These are phyloP conservation scores for Oophaga pumilio DNA, from an alignment of 2,113 vertebrate genomes.

Conservation along the genomic window DNA sequence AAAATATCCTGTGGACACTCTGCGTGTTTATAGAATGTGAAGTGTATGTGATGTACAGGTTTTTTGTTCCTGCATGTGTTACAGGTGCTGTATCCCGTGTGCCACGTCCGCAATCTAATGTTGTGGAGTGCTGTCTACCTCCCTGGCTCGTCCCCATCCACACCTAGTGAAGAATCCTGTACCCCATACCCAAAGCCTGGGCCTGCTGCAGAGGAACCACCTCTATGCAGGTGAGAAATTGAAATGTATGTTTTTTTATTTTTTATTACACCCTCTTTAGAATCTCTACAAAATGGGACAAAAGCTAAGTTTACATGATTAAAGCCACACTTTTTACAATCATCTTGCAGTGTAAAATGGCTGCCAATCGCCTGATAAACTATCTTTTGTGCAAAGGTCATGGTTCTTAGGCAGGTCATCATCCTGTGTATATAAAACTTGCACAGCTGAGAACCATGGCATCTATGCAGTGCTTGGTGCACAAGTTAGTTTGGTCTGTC, in stretches of 20 bases:
- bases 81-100: conserved; percentile 95
- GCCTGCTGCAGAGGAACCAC: conserved; percentile 84
- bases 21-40: background rate
- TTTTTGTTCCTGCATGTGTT: background rate
- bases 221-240: conserved; percentile 86
- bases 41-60: background rate
- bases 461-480: too few species aligned
- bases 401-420: too few species aligned
- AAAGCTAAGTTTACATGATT: too few species aligned
- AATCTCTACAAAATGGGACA: too few species aligned
- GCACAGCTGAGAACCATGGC: too few species aligned
- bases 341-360: too few species aligned
- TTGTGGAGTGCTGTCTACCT: conserved; percentile 96
- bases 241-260: background rate
- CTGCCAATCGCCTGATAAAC: too few species aligned
- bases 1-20: background rate
- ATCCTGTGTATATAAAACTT: too few species aligned
- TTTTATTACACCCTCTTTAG: background rate
- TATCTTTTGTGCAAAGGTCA: too few species aligned
- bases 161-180: conserved; percentile 88
- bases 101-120: conserved; percentile 94
- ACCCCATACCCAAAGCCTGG: conserved; percentile 88
- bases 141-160: conserved; percentile 91
- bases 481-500: too few species aligned
- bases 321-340: too few species aligned